A percentile compares a stretch with the other conserved stretches of the same genome.
phyloP scores from a whole-genome alignment of 1,140 invertebrate genomes.

The Drosophila ercepeae region DNA sequence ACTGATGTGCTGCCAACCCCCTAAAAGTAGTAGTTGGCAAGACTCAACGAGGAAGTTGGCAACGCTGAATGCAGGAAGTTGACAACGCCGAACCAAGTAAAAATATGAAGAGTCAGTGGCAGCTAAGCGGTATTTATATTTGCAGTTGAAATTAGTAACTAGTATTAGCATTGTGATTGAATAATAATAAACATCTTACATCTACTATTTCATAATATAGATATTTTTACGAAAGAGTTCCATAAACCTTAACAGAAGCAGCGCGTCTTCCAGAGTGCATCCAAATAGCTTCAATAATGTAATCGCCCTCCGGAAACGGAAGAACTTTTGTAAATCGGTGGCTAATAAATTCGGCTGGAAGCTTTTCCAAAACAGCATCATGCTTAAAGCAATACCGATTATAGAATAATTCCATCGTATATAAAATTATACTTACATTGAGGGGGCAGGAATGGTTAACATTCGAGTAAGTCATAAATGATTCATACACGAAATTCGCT shows the following conservation, averaged over 20 bases:
- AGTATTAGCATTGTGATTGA: too few species aligned
- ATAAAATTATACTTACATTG: neutral
- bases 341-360: neutral
- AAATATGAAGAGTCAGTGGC: too few species aligned
- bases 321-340: neutral
- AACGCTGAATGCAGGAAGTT: too few species aligned
- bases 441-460: slow-evolving; percentile 12
- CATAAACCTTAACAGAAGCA: neutral
- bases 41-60: too few species aligned
- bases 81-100: too few species aligned
- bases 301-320: neutral
- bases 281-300: neutral
- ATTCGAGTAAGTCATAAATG: neutral
- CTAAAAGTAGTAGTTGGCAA: too few species aligned
- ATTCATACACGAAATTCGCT: neutral
- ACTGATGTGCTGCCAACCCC: too few species aligned
- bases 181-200: too few species aligned
- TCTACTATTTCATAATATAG: too few species aligned
- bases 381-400: neutral
- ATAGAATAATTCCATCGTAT: neutral
- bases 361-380: neutral
- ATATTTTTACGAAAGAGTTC: neutral
- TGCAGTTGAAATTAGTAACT: too few species aligned
- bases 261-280: neutral
- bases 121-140: too few species aligned